Percentiles rank a stretch among this genome's conserved stretches.
Evolutionary conservation across 2,888 invertebrate genomes (phyloP).

Genomic region (Oscheius onirici): DNA sequence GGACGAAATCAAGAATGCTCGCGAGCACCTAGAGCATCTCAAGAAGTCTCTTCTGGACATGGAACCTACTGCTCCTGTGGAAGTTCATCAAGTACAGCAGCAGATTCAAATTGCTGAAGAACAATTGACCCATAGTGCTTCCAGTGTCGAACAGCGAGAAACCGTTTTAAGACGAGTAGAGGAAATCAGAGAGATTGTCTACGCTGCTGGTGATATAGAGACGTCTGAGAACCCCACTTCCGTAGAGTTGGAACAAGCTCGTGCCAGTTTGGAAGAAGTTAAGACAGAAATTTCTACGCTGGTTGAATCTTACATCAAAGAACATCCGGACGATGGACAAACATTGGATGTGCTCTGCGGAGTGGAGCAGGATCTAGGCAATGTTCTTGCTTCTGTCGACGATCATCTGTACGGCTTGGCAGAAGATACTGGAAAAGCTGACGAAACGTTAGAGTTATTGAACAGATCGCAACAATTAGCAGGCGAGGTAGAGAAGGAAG

Average conservation of each 20-base stretch:
- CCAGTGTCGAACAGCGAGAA: no score
- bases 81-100: conserved; percentile 22
- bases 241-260: conserved; percentile 26
- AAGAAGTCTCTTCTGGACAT: not conserved
- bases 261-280: conserved; percentile 26
- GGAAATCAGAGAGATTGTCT: conserved; percentile 5
- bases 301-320: not conserved
- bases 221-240: conserved; percentile 20
- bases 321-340: conserved; percentile 1
- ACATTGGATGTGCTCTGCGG: conserved; percentile 2
- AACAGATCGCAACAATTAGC: conserved; percentile 29
- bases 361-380: conserved; percentile 18
- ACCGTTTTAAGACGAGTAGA: not conserved
- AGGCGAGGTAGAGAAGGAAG: not conserved
- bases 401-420: conserved; percentile 28
- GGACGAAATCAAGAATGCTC: not conserved
- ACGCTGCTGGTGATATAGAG: conserved; percentile 28
- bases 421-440: not conserved
- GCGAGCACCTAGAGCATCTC: no score
- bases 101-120: conserved; percentile 27
- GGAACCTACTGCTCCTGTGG: conserved; percentile 1
- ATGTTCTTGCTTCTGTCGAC: conserved; percentile 24
- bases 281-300: conserved; percentile 1
- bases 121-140: conserved; percentile 13
- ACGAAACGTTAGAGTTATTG: conserved; percentile 24